A percentile compares a stretch with the other conserved stretches of the same genome.
Evolutionary conservation across 2,113 vertebrate species (phyloP).

Genomic region (Labeo rohita): DNA sequence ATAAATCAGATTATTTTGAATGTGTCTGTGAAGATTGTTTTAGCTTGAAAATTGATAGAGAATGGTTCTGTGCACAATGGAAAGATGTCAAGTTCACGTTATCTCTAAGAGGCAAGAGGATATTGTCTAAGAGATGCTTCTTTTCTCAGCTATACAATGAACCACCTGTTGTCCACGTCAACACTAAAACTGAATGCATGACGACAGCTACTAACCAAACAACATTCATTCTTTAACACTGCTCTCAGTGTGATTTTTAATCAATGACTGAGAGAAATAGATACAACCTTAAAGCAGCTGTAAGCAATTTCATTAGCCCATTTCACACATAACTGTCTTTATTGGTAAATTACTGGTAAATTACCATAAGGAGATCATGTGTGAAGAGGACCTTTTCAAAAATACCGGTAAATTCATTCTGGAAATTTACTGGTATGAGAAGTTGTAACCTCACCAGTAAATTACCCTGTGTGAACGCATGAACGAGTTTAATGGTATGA

Average conservation of each 20-base stretch:
- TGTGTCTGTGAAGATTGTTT: not conserved
- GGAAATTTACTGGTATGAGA: too few species aligned
- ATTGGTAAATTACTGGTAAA: too few species aligned
- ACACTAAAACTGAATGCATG: not conserved
- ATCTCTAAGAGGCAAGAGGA: conserved; percentile 12
- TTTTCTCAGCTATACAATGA: not conserved
- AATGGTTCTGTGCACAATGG: not conserved
- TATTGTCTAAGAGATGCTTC: not conserved
- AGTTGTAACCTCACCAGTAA: too few species aligned
- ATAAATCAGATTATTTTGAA: not conserved
- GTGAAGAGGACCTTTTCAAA: too few species aligned
- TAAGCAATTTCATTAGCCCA: not conserved
- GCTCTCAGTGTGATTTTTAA: not conserved
- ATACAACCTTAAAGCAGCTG: not conserved
- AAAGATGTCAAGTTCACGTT: not conserved
- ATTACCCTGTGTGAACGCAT: too few species aligned
- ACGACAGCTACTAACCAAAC: not conserved
- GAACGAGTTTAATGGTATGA: too few species aligned
- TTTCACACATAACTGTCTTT: too few species aligned
- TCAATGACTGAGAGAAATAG: not conserved
- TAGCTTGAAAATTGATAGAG: not conserved
- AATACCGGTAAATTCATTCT: too few species aligned
- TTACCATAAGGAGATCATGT: too few species aligned
- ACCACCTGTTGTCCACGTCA: not conserved
- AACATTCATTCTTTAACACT: conserved; percentile 1